Base-by-base conservation (phyloP, 2,888 invertebrate genomes). In the Reticulitermes lucifugus region DNA sequence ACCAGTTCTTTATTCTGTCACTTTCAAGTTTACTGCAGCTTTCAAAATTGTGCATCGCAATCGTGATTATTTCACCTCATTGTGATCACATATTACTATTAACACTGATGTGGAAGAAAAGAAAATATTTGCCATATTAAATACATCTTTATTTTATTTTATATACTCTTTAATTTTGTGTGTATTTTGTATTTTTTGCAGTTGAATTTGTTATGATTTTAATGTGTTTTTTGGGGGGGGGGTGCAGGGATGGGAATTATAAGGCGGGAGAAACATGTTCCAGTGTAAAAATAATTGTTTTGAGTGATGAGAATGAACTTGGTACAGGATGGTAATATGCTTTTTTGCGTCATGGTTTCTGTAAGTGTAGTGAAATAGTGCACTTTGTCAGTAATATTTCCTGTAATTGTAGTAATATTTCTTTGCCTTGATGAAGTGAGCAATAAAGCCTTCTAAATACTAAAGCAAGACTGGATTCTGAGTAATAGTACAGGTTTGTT, bases 271-370 rank as follows among this genome's bases (percentile, higher is more conserved):
- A 55, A 55, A 12, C 46, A 46, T 46, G 9, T 46, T 7, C 12
- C 46, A 46, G 6, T 46, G 46, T 65, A 65, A 65, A 65, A 25
- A n/a, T 65, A 25, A 65, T 25, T 25, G 7, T n/a, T 65, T 65
- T 65, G 22, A 60, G 21, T 25, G 65, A n/a, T 65, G 65, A 65
- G n/a, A 25, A 25, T 65, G 7, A n/a, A 25, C 65, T 25, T 65
- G 65, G 14, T 65, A 65, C 65, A 65, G 65, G n/a, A 65, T 65
- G 65, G 65, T 65, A 65, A 25, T n/a, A 65, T 65, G 65, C 65
- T 65, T 65, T 65, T 25, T n/a, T 65, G 9, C 9, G 7, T 25
- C 65, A 65, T 25, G 25, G n/a, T 65, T 25, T 65, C 65, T 65
- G 25, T 12, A 21, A 60, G 14, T 21, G 18, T 60, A 60, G 21